Percentiles rank a stretch among this genome's conserved stretches.
Conservation (phyloP, 1,140 invertebrate genomes). For the Halictus rubicundus region DNA sequence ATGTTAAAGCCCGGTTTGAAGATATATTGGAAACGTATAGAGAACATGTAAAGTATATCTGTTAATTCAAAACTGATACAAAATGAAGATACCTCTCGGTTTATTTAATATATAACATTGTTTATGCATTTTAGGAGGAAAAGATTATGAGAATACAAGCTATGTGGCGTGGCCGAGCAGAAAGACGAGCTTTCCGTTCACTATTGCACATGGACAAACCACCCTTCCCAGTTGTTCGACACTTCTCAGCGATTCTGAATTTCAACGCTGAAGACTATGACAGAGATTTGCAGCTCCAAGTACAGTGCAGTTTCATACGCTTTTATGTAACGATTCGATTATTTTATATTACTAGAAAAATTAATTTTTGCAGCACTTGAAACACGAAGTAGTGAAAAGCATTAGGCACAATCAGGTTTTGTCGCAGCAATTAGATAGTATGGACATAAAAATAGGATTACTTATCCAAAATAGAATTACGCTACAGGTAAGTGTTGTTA, state of each 20-base stretch:
- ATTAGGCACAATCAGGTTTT: slow-evolving; percentile 89
- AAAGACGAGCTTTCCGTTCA: slow-evolving; percentile 82
- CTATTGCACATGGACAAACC: slow-evolving; percentile 85
- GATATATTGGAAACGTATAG: slow-evolving; percentile 80
- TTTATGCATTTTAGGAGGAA: slow-evolving; percentile 76
- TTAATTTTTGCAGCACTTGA: slow-evolving; percentile 81
- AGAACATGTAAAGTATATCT: slow-evolving; percentile 76
- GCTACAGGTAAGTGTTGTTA: slow-evolving; percentile 80
- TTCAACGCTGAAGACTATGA: slow-evolving; percentile 88
- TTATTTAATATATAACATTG: slow-evolving; percentile 2
- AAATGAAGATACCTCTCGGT: too few species aligned
- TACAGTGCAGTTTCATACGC: slow-evolving; percentile 49
- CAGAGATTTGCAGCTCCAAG: slow-evolving; percentile 85
- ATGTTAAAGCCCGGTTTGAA: slow-evolving; percentile 22
- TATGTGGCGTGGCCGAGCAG: slow-evolving; percentile 83
- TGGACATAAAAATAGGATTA: slow-evolving; percentile 92
- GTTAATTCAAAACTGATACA: not conserved
- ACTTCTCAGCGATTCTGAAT: slow-evolving; percentile 87
- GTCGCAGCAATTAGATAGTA: slow-evolving; percentile 87
- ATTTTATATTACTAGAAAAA: slow-evolving; percentile 4
- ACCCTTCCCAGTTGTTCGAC: slow-evolving; percentile 86
- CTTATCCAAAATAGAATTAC: slow-evolving; percentile 91
- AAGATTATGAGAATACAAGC: slow-evolving; percentile 86
- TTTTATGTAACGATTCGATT: not conserved
- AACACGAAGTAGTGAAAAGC: slow-evolving; percentile 87